Base-by-base conservation (phyloP, 2,888 invertebrate species). In the Temnothorax ravouxi region DNA sequence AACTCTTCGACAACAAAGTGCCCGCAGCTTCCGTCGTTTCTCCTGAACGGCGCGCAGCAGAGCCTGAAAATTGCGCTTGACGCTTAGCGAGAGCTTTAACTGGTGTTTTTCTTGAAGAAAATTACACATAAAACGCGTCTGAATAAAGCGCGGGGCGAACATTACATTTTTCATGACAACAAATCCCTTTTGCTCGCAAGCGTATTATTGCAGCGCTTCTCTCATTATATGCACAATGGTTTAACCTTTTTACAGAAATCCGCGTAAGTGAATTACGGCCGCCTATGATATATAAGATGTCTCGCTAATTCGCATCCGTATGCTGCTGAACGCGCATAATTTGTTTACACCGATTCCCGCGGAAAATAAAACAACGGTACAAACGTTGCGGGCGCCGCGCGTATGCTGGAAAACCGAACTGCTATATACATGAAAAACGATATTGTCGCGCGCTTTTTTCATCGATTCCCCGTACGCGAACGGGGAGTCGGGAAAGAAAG, bases 1-100 rank as follows among this genome's bases (percentile, higher is more conserved):
- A 80, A 80, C 75, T 80, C 79, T 80, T 80, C 79, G 59, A 80
- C 79, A 80, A 71, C 72, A 80, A 80, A 74, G 79, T 80, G 74
- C 79, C 59, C 79, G 79, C 77, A 66, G 79, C 74, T 59, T 18
- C 47, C 44, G 56, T 47, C 79, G 76, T 69, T 47, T 59, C 47
- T 34, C 47, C 44, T 13, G 79, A 72, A 21, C 72, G n/a, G 72
- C 34, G 72, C 56, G 74, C 52, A 47, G 47, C 59, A 9, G 47
- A 38, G 79, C 25, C 74, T 59, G 79, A 80, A 80, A 80, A 80
- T 80, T 74, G 47, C 56, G 75, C 74, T 80, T 80, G 79, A 47
- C 59, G 79, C 74, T 80, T 80, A 80, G 74, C 59, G 74, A 74
- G 59, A 72, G 79, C 79, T 74, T 80, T 80, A 80, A 72, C 47